Evolutionary conservation across 2,888 invertebrate species (phyloP), one percentile per base, ranked within the genome.

Genomic region (Agrochola lychnidis): DNA sequence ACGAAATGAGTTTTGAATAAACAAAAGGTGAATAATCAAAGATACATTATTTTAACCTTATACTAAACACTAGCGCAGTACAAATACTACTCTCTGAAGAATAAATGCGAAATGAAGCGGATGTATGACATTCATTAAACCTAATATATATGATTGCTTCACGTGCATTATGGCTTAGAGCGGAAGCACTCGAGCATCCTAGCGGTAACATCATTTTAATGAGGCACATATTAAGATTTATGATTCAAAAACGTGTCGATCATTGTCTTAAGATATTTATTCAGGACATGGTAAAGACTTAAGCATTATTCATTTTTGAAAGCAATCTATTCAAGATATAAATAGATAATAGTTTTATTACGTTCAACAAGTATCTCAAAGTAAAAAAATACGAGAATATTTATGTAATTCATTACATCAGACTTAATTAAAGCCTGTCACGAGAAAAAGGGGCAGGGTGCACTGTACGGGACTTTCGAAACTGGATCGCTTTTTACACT

Each of bases 401-500:
- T 85, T 83, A 86, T 64, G 14, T 79, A 79, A 78, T 69, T 25
- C 16, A 68, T 86, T 85, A 83, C 70, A 79, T 77, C 70, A 86
- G 42, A 74, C 16, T 22, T 61, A 69, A 69, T 70, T 45, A 25
- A 40, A n/a, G 22, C 48, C 36, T 25, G 63, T 16, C 48, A 16
- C 16, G 30, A 6, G 4, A 71, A 80, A 78, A 36, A 85, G 70
- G 63, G 73, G 73, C 67, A 70, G 73, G 71, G 57, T 78, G 73
- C 78, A 51, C 19, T 59, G 62, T 19, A 53, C 71, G 68, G 68
- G 25, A 78, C 63, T 83, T 85, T 72, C 71, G 57, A 86, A 83
- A 83, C 72, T 83, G 78, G 80, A 76, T 62, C 61, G 40, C 7
- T 61, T 77, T 69, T 72, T 53, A 16, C 2, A 45, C 22, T 64